These are phyloP conservation scores for Netelia virgata DNA, from an alignment of 2,888 invertebrate species.

Conservation along the genomic window DNA sequence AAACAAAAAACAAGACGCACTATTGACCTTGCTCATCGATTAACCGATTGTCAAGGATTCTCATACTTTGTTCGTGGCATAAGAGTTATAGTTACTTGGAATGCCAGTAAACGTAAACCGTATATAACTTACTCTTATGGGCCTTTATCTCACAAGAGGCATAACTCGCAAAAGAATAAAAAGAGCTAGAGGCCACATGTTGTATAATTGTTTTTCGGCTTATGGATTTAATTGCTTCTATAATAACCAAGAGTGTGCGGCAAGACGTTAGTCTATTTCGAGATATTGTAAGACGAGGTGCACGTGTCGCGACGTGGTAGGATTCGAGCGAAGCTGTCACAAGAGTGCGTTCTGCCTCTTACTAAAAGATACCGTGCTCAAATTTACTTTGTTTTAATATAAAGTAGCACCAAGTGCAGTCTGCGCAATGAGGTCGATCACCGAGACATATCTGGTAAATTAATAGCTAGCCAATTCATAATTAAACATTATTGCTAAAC, in stretches of 20 bases:
- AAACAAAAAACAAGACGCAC: background rate
- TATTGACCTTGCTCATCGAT: background rate
- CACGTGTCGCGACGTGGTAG: background rate
- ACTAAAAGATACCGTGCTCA: too few relatives aligned
- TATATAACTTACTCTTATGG: background rate
- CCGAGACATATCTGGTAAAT: constrained; percentile 45
- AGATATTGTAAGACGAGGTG: constrained; percentile 10
- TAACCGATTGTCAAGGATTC: background rate
- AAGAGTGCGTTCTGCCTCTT: background rate
- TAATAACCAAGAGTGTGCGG: constrained; percentile 43
- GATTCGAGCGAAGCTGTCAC: background rate
- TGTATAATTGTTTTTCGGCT: constrained; percentile 59
- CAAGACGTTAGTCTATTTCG: constrained; percentile 48
- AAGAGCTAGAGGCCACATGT: constrained; percentile 54
- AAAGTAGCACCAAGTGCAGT: background rate
- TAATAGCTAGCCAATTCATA: constrained; percentile 10
- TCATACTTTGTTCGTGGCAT: background rate
- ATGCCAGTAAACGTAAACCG: background rate
- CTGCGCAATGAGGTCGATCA: constrained; percentile 23
- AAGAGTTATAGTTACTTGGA: background rate
- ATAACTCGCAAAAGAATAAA: constrained; percentile 37
- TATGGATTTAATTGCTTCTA: constrained; percentile 55
- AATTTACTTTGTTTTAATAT: background rate
- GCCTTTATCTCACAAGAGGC: constrained; percentile 5
- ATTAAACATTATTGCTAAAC: too few relatives aligned